Evolutionary conservation across 2,797 vertebrate species (phyloP), one percentile per base, ranked within the genome.

Genomic region (Dallia pectoralis): DNA sequence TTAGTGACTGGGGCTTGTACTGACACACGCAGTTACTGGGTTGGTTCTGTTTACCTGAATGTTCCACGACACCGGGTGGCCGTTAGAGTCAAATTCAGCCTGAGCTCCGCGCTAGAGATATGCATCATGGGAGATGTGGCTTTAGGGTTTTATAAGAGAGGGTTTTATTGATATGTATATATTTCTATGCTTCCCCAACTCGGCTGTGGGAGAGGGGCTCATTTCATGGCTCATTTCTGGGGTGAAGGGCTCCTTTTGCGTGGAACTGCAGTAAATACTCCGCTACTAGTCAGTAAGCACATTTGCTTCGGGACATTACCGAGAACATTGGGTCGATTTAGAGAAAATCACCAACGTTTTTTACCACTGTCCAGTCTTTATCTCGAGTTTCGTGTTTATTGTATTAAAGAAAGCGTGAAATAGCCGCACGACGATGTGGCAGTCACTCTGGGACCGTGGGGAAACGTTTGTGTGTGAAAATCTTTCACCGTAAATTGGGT

Each of bases 221-320:
- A 92, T 92, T 92, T 93, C 88, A 93, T 87, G 86, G 85, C 89
- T 88, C 84, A 84, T 91, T 91, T 84, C 83, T 80, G 81, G 73
- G 81, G 84, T 87, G 87, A 80, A 76, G 72, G 79, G 77, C 69
- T 74, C 84, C 82, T 74, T 47, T 80, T 67, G 80, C 82, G 79
- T 77, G 79, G 84, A 74, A 44, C 48, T 73, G 77, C 56, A 65
- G 78, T 80, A 85, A 88, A 89, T 81, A 85, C 72, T 68, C 61
- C 64, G 53, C 65, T 22, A 36, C 71, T 85, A 77, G 11, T 77
- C 70, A 67, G 40, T 79, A 73, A 77, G 73, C 82, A 49, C 79
- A 72, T 76, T 72, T 74, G 72, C 79, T 76, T 30, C 63, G 72
- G 73, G 71, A 76, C 84, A 85, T 79, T 47, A n/a, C 80, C 84